Evolutionary conservation across 1,140 invertebrate genomes (phyloP).

Genomic region (Thaumetopoea pityocampa): DNA sequence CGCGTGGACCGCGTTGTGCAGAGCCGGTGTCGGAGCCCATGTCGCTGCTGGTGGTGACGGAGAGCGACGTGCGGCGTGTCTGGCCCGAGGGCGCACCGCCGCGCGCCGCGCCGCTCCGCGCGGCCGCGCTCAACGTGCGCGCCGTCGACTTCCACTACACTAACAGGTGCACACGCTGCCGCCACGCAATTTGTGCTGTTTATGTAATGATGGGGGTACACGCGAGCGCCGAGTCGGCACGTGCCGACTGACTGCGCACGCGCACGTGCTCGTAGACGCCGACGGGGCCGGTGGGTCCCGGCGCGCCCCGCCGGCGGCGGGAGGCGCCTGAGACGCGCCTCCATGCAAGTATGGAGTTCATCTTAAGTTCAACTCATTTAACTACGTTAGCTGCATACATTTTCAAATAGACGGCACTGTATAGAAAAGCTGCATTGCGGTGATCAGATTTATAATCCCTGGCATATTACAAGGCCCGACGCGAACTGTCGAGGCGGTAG

Average conservation of each 20-base stretch:
- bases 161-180: constrained; percentile 30
- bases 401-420: too few relatives aligned
- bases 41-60: constrained; percentile 46
- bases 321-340: too few relatives aligned
- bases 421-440: too few relatives aligned
- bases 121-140: constrained; percentile 43
- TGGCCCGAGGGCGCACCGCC: constrained; percentile 19
- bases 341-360: too few relatives aligned
- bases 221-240: background rate
- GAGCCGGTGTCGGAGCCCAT: constrained; percentile 34
- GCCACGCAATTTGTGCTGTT: constrained; percentile 21
- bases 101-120: constrained; percentile 18
- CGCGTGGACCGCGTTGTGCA: constrained; percentile 3
- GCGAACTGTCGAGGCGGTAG: too few relatives aligned
- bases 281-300: too few relatives aligned
- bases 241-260: too few relatives aligned
- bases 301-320: too few relatives aligned
- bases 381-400: too few relatives aligned
- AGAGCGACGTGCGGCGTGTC: constrained; percentile 34
- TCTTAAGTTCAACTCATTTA: too few relatives aligned
- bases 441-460: too few relatives aligned
- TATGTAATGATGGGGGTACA: background rate
- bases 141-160: constrained; percentile 45
- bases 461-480: too few relatives aligned
- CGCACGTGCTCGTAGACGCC: background rate